These are phyloP conservation scores for Centruroides vittatus DNA, from an alignment of 1,140 invertebrate genomes.

Conservation along the genomic window DNA sequence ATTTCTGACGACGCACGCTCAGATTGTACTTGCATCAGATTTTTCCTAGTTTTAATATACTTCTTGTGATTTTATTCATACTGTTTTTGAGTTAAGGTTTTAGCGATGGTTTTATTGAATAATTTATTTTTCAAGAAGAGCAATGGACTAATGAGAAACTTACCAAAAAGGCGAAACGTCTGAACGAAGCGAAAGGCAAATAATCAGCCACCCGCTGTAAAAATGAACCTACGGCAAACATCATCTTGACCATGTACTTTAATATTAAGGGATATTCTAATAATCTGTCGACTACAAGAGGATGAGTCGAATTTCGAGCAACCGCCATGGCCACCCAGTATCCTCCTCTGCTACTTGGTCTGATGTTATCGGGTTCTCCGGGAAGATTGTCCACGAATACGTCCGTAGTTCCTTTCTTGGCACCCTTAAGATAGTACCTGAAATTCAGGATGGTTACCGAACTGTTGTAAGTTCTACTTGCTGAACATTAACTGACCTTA, in stretches of 20 bases:
- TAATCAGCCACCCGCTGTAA: slow-evolving; percentile 13
- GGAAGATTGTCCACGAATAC: slow-evolving; percentile 37
- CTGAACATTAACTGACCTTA: too few relatives aligned
- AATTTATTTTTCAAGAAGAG: too few relatives aligned
- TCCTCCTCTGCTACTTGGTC: slow-evolving; percentile 45
- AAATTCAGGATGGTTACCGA: not conserved
- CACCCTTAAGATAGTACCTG: slow-evolving; percentile 6
- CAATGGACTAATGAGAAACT: slow-evolving; percentile 27
- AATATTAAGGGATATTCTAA: slow-evolving; percentile 25
- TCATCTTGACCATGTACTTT: slow-evolving; percentile 23
- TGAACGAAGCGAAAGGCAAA: not conserved
- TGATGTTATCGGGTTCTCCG: slow-evolving; percentile 63
- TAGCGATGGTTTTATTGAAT: too few relatives aligned
- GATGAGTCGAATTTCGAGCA: slow-evolving; percentile 23
- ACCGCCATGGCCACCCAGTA: slow-evolving; percentile 46
- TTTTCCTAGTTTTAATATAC: too few relatives aligned
- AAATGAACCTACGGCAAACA: slow-evolving; percentile 15
- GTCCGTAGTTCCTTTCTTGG: slow-evolving; percentile 1
- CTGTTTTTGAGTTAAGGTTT: too few relatives aligned
- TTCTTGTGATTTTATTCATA: too few relatives aligned
- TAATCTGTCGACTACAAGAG: slow-evolving; percentile 23
- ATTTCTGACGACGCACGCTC: too few relatives aligned
- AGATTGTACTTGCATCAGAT: too few relatives aligned
- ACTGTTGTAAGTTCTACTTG: too few relatives aligned
- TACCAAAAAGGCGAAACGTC: slow-evolving; percentile 27